Evolutionary conservation across 2,797 vertebrate genomes (phyloP).

Genomic region (Sternotherus odoratus): DNA sequence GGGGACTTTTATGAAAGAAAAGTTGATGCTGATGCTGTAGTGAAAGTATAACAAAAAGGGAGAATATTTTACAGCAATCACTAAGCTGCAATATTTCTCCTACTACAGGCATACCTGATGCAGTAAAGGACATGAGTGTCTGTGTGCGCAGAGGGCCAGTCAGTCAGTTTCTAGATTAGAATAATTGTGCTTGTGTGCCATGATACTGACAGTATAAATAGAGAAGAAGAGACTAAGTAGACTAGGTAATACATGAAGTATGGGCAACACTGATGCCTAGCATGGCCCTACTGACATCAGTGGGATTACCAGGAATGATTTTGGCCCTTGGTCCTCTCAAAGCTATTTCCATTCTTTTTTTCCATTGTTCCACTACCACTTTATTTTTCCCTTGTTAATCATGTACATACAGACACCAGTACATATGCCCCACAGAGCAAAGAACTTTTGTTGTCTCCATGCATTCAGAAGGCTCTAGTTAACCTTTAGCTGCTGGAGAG

Average conservation of each 20-base stretch:
- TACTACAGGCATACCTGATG: background rate
- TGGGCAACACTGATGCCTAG: background rate
- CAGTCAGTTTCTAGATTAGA: background rate
- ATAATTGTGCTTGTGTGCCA: background rate
- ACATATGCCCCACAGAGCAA: background rate
- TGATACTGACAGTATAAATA: background rate
- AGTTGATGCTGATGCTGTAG: background rate
- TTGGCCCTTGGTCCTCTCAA: background rate
- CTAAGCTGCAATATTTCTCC: background rate
- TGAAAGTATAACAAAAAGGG: background rate
- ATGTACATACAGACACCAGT: too few species aligned
- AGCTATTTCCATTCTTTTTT: background rate
- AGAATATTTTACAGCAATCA: background rate
- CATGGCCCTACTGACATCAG: background rate
- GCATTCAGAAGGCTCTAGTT: background rate
- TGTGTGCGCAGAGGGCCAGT: background rate
- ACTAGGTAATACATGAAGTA: background rate
- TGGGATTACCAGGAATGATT: too few species aligned
- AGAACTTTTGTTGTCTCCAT: background rate
- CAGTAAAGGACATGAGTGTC: background rate
- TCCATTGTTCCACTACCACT: too few species aligned
- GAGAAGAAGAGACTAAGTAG: background rate
- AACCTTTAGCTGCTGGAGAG: too few species aligned
- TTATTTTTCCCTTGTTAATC: too few species aligned
- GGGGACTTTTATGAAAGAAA: background rate